These are phyloP conservation scores for Heterodera carotae DNA, from an alignment of 1,140 invertebrate species.

Conservation along the genomic window DNA sequence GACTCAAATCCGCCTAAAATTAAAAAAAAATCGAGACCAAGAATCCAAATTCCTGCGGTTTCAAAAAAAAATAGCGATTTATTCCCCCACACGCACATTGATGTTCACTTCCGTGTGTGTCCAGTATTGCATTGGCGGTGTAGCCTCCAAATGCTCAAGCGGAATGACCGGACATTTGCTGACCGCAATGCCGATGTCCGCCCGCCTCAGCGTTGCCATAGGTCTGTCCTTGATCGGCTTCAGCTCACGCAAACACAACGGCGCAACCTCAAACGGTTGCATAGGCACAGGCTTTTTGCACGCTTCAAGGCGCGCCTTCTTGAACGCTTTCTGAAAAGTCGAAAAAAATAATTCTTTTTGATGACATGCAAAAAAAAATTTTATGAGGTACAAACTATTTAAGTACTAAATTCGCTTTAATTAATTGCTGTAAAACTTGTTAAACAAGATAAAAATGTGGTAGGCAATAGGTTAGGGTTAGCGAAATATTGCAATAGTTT, in stretches of 20 bases:
- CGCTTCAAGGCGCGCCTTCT: conserved; percentile 27
- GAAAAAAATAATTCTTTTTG: too few relatives aligned
- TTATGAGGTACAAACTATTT: too few relatives aligned
- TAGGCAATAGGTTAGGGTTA: too few relatives aligned
- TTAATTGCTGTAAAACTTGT: background rate
- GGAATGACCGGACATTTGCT: conserved; percentile 38
- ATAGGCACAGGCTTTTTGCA: conserved; percentile 19
- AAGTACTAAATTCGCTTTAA: background rate
- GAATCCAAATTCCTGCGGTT: background rate
- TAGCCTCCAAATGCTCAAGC: conserved; percentile 43
- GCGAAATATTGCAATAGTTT: too few relatives aligned
- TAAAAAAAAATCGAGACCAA: too few relatives aligned
- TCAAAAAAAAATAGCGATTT: too few relatives aligned
- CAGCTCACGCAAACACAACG: conserved; percentile 31
- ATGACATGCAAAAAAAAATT: background rate
- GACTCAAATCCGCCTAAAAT: too few relatives aligned
- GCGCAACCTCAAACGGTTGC: conserved; percentile 11
- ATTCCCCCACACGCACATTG: conserved; percentile 32
- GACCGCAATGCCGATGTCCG: conserved; percentile 30
- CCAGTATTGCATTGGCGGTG: conserved; percentile 53
- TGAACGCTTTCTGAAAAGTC: conserved; percentile 21
- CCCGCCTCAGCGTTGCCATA: conserved; percentile 22
- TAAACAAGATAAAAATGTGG: too few relatives aligned
- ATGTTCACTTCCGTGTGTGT: conserved; percentile 53
- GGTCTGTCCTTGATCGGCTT: conserved; percentile 28